Base-by-base conservation (phyloP, 2,797 vertebrate species). In the Erethizon dorsatum region DNA sequence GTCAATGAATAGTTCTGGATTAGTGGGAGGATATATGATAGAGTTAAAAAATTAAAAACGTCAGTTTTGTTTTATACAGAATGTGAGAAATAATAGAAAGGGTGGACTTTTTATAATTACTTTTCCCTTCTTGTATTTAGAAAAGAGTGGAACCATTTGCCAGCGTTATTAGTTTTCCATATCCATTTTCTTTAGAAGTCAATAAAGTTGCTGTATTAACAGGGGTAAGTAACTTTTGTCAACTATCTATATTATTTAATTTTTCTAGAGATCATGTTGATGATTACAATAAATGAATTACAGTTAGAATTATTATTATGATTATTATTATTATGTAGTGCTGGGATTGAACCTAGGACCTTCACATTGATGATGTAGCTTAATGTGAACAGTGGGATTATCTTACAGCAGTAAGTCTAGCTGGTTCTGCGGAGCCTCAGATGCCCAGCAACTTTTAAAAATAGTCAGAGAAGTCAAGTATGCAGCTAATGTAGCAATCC, bases 201-300 rank as follows among this genome's bases (percentile, higher is more conserved):
- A 99, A 99, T 97, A 99, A 98, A 97, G 99, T 99, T 92, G 88
- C 99, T 73, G 99, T 99, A 92, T 99, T 99, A 96, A 99, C 99
- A 18, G 99, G 99, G 99, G 99, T 99, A 96, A 97, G 98, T 98
- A 94, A 94, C 54, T 41, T 37, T 94, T 75, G 5, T 14, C 50
- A 94, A 33, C 13, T 65, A 67, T 95, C 75, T 56, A 12, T 83
- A 50, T 89, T 26, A 0, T 89, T 84, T 84, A 37, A 61, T 69
- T 80, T 86, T 94, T 96, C 83, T 73, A 79, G 50, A 47, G 33
- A 83, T 73, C 3, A 33, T 8, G 69, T 88, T 56, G 96, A 0
- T 95, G 83, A 80, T 57, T 90, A 92, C 65, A 83, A 50, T 77
- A 88, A 82, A n/a, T 57, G 63, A 90, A 65, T 71, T 77, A 77